Percentiles rank a stretch among this genome's conserved stretches.
These are phyloP conservation scores for Brenthis ino DNA, from an alignment of 2,888 invertebrate genomes.

Conservation along the genomic window DNA sequence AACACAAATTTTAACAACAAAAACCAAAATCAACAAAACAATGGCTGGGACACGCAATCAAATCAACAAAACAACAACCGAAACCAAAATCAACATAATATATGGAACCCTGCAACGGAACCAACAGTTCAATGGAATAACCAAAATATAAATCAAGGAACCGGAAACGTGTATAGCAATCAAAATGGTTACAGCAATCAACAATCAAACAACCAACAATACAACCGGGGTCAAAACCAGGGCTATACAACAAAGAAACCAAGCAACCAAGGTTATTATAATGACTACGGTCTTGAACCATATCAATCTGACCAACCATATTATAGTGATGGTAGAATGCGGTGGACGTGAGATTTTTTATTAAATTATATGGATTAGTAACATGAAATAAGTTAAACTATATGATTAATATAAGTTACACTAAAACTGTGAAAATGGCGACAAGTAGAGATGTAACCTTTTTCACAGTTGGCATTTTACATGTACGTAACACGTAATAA, in stretches of 20 bases:
- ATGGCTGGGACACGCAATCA: constrained; percentile 5
- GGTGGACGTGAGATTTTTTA: constrained; percentile 23
- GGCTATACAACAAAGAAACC: constrained; percentile 30
- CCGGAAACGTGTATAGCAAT: background rate
- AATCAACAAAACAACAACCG: constrained; percentile 4
- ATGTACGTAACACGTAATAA: too few relatives aligned
- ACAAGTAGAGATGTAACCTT: background rate
- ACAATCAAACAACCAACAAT: constrained; percentile 1
- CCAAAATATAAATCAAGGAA: constrained; percentile 9
- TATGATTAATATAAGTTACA: background rate
- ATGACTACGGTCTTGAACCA: constrained; percentile 3
- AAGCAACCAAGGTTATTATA: constrained; percentile 7
- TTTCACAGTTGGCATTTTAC: too few relatives aligned
- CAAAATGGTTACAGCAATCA: constrained; percentile 18
- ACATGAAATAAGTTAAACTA: background rate
- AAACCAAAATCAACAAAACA: constrained; percentile 25
- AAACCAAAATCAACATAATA: constrained; percentile 17
- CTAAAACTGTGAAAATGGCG: background rate
- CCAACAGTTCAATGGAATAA: constrained; percentile 15
- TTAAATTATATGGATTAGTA: too few relatives aligned
- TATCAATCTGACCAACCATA: constrained; percentile 18
- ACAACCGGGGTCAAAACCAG: constrained; percentile 6
- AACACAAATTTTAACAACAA: constrained; percentile 13
- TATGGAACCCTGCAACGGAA: background rate
- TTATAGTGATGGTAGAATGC: constrained; percentile 22